Conservation (phyloP, 1,140 invertebrate genomes). For the Drosophila insularis region DNA sequence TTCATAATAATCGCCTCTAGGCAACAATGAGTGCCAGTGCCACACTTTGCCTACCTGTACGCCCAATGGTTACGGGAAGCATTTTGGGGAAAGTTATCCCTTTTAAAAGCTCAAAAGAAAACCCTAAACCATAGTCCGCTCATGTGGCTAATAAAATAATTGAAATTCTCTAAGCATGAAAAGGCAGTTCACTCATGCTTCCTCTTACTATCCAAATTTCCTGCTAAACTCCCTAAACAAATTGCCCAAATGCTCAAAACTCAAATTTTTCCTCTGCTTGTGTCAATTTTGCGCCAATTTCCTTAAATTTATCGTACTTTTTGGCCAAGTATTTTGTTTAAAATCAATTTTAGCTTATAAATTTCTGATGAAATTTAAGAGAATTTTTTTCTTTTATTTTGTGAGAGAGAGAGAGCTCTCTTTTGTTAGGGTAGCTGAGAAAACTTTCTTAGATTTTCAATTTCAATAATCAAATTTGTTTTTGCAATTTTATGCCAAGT, state of each 20-base stretch:
- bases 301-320: constrained; percentile 4
- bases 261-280: constrained; percentile 22
- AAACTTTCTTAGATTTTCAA: constrained; percentile 69
- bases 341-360: constrained; percentile 36
- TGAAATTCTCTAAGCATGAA: constrained; percentile 70
- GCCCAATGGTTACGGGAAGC: neutral
- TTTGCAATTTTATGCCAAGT: constrained; percentile 71
- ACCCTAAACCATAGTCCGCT: constrained; percentile 48
- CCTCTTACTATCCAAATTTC: neutral
- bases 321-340: constrained; percentile 10
- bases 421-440: constrained; percentile 13
- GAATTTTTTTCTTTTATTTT: constrained; percentile 18
- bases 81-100: constrained; percentile 55
- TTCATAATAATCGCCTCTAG: constrained; percentile 74
- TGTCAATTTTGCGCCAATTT: constrained; percentile 12
- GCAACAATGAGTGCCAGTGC: constrained; percentile 61
- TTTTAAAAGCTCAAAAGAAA: constrained; percentile 48
- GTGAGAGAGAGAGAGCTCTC: too few species aligned
- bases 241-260: constrained; percentile 35
- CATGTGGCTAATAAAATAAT: constrained; percentile 79
- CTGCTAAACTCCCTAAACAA: constrained; percentile 20
- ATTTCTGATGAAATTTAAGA: constrained; percentile 32
- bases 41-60: constrained; percentile 33
- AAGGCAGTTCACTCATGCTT: constrained; percentile 21
- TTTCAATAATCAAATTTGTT: constrained; percentile 76